These are phyloP conservation scores for Paraescarpia echinospica DNA, from an alignment of 1,140 invertebrate genomes.

Conservation along the genomic window DNA sequence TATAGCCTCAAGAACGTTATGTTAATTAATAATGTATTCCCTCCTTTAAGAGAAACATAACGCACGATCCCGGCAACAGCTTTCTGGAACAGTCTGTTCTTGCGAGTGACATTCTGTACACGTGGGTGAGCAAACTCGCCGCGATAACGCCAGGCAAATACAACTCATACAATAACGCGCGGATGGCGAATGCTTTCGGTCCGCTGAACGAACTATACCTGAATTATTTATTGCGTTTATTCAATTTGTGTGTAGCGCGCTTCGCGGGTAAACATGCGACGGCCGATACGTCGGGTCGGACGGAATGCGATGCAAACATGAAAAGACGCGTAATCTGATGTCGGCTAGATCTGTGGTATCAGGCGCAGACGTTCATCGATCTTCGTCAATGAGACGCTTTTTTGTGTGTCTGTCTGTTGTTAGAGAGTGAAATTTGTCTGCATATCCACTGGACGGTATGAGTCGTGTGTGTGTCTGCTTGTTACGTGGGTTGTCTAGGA, in stretches of 20 bases:
- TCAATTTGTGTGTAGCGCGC: background rate
- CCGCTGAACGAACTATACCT: background rate
- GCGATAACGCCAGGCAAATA: background rate
- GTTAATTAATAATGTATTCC: no score
- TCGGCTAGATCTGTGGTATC: background rate
- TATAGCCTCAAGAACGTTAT: no score
- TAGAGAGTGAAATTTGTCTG: background rate
- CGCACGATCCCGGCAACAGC: background rate
- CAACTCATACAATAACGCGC: background rate
- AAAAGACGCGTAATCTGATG: background rate
- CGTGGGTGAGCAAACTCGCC: background rate
- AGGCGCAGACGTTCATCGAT: background rate
- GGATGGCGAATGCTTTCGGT: background rate
- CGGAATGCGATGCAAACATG: background rate
- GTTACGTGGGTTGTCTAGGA: background rate
- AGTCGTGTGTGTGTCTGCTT: background rate
- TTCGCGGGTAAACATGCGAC: background rate
- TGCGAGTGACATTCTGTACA: background rate
- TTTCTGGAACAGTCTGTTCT: background rate
- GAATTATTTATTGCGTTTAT: conserved; percentile 6
- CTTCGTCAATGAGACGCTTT: background rate
- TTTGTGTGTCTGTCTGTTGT: background rate
- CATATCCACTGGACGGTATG: background rate
- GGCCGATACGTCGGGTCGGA: background rate
- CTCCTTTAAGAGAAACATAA: background rate